Percentiles rank a stretch among this genome's conserved stretches.
phyloP scores from a whole-genome alignment of 2,113 vertebrate species.

The Hiodon tergisus region DNA sequence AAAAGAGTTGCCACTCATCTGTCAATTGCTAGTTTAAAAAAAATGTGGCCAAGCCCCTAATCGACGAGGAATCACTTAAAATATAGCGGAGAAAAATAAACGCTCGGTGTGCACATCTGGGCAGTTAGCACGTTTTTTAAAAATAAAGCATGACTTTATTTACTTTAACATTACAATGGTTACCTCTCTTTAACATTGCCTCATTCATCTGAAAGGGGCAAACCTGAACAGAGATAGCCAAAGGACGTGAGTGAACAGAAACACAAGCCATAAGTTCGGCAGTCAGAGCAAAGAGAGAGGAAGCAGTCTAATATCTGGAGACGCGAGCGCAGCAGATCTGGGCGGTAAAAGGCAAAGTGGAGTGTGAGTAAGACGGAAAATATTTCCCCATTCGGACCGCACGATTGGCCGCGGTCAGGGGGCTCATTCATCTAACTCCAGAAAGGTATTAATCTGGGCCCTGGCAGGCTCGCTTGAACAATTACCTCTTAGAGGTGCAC shows the following conservation, averaged over 20 bases:
- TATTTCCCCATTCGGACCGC: slow-evolving; percentile 34
- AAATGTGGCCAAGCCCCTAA: slow-evolving; percentile 10
- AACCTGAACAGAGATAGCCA: slow-evolving; percentile 27
- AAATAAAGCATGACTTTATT: slow-evolving; percentile 15
- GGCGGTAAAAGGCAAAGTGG: slow-evolving; percentile 29
- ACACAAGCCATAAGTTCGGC: slow-evolving; percentile 35
- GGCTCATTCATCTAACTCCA: slow-evolving; percentile 40
- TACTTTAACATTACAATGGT: slow-evolving; percentile 40
- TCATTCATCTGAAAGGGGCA: slow-evolving; percentile 41
- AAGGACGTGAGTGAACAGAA: slow-evolving; percentile 43
- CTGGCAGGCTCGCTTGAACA: slow-evolving; percentile 34
- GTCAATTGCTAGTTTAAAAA: slow-evolving; percentile 15
- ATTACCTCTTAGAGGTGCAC: slow-evolving; percentile 33
- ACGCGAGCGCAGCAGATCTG: slow-evolving; percentile 28
- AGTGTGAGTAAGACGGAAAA: slow-evolving; percentile 32
- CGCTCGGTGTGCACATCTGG: slow-evolving; percentile 32
- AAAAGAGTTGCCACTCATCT: slow-evolving; percentile 1
- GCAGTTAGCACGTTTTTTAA: slow-evolving; percentile 38
- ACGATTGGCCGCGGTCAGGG: slow-evolving; percentile 32
- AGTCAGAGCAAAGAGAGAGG: slow-evolving; percentile 33
- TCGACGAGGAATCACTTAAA: slow-evolving; percentile 38
- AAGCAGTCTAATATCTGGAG: slow-evolving; percentile 24
- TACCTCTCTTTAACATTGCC: slow-evolving; percentile 40
- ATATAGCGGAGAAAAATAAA: slow-evolving; percentile 16
- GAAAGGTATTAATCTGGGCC: slow-evolving; percentile 36